Percentiles rank a stretch among this genome's conserved stretches.
Conservation (phyloP, 2,888 invertebrate genomes). For the Lithodes maja region DNA sequence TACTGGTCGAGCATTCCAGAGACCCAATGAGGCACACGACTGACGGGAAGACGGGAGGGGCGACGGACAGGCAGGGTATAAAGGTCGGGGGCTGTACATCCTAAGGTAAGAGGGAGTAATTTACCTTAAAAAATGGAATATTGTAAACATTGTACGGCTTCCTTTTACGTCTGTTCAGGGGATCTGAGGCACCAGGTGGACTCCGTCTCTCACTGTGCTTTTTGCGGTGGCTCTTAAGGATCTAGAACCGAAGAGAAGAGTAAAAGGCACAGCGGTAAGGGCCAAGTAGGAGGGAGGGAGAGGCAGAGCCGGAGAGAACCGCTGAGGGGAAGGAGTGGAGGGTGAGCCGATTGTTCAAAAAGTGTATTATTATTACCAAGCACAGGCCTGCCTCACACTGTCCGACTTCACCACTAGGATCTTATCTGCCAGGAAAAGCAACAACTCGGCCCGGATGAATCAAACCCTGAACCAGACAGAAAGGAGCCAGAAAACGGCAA, state of each 20-base stretch:
- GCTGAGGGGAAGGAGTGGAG: slow-evolving; percentile 20
- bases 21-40: slow-evolving; percentile 42
- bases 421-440: slow-evolving; percentile 25
- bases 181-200: slow-evolving; percentile 96
- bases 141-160: slow-evolving; percentile 95
- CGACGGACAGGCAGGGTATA: slow-evolving; percentile 32
- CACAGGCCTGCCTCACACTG: slow-evolving; percentile 68
- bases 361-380: slow-evolving; percentile 29
- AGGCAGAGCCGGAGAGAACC: slow-evolving; percentile 51
- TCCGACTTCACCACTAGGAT: slow-evolving; percentile 21
- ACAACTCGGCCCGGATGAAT: slow-evolving; percentile 39
- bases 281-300: slow-evolving; percentile 63
- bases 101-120: slow-evolving; percentile 67
- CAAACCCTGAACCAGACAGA: slow-evolving; percentile 68
- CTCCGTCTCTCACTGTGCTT: slow-evolving; percentile 97
- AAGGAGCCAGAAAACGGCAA: slow-evolving; percentile 56
- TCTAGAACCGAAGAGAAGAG: slow-evolving; percentile 86
- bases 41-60: slow-evolving; percentile 42
- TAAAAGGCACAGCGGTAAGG: slow-evolving; percentile 61
- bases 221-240: slow-evolving; percentile 99
- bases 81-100: slow-evolving; percentile 55
- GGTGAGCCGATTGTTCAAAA: slow-evolving; percentile 49
- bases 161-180: slow-evolving; percentile 83
- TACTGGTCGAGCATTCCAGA: too few relatives aligned
- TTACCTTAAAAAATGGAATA: slow-evolving; percentile 99